Evolutionary conservation across 2,113 vertebrate species (phyloP).

Genomic region (Taurulus bubalis): DNA sequence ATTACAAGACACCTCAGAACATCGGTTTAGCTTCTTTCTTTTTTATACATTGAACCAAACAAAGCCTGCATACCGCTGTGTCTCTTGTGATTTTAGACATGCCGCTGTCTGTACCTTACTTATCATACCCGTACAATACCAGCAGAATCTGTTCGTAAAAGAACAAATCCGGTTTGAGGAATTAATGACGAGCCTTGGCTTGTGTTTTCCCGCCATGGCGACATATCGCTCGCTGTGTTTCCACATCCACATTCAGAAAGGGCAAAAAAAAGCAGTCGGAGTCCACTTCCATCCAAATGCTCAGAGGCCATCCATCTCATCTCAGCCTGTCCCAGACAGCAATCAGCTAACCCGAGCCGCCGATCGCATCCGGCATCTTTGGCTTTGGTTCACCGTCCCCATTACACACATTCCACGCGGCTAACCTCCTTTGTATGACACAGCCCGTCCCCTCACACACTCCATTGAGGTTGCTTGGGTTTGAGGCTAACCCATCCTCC

Average conservation of each 20-base stretch:
- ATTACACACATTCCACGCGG: constrained; percentile 69
- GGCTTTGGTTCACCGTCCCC: constrained; percentile 61
- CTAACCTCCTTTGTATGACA: constrained; percentile 66
- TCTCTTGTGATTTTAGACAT: too few relatives aligned
- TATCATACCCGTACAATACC: background rate
- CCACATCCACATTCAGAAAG: constrained; percentile 33
- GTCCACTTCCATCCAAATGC: constrained; percentile 15
- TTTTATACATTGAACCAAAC: too few relatives aligned
- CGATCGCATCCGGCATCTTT: constrained; percentile 64
- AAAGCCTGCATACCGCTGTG: too few relatives aligned
- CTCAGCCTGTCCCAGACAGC: constrained; percentile 56
- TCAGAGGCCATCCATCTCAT: constrained; percentile 43
- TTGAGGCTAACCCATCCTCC: constrained; percentile 63
- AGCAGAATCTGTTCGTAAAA: background rate
- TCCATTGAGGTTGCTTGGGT: constrained; percentile 34
- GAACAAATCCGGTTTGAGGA: too few relatives aligned
- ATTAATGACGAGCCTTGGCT: constrained; percentile 20
- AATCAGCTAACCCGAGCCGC: constrained; percentile 69
- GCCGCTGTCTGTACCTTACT: too few relatives aligned
- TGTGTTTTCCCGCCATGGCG: constrained; percentile 36
- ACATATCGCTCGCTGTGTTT: constrained; percentile 72
- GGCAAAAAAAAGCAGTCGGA: constrained; percentile 39
- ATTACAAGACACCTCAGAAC: too few relatives aligned
- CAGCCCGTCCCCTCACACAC: constrained; percentile 12
- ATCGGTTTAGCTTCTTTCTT: too few relatives aligned